Base-by-base conservation (phyloP, 2,797 vertebrate species). In the Phaenicophaeus curvirostris region DNA sequence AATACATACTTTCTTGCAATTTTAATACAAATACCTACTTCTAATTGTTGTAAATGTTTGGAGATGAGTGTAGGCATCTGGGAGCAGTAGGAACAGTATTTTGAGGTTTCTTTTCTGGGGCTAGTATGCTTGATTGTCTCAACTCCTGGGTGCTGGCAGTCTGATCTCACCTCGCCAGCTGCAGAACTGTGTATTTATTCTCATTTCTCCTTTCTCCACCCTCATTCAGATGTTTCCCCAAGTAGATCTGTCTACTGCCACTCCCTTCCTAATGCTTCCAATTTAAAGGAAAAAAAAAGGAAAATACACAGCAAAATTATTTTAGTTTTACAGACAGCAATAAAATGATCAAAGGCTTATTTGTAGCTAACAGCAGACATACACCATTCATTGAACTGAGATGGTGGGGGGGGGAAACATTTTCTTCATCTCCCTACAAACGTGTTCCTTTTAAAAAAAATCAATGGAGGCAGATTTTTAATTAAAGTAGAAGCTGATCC, bases 321-420 rank as follows among this genome's bases (percentile, higher is more conserved):
- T 95, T 92, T 87, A 68, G 65, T 91, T 96, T 94, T 87, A 81
- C 50, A 85, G 62, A 39, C 23, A 66, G 81, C 57, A 79, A 69
- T 83, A 92, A 95, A 78, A 96, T 92, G 94, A 96, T 97, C 96
- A 97, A 97, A 95, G 96, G 65, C 83, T 84, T 92, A 93, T 95
- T 97, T 94, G 90, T 92, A 93, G 83, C 87, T 87, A 94, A 82
- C 35, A 95, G 72, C 1, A 0, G 55, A 61, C 4, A 0, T 55
- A 83, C 61, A 85, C 74, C 51, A 85, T 50, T 82, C 87, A 92
- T 88, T 90, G 85, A 96, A 93, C 91, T 82, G 66, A 83, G 72
- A 81, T 53, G 17, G 54, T 31, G 84, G 59, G 42, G 42, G 39
- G 55, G 35, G 35, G 27, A 41, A 79, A 33, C 15, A 39, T 92